phyloP scores from a whole-genome alignment of 2,113 vertebrate genomes.

The Charina bottae region DNA sequence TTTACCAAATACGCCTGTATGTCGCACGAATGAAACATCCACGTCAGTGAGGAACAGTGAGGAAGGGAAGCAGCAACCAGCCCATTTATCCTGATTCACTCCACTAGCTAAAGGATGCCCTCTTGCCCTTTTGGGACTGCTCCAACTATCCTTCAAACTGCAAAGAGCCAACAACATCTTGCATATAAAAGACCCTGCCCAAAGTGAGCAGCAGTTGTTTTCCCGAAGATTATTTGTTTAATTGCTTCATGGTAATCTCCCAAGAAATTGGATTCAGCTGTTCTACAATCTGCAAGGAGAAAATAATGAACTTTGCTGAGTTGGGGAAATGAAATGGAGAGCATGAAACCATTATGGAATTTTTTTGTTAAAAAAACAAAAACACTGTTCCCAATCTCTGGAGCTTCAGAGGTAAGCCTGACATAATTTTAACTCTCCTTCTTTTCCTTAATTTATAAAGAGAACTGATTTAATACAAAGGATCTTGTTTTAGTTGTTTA shows the following conservation, averaged over 20 bases:
- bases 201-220: slow-evolving; percentile 48
- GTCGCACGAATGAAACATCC: slow-evolving; percentile 21
- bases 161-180: slow-evolving; percentile 41
- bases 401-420: slow-evolving; percentile 53
- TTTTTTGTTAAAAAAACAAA: slow-evolving; percentile 43
- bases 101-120: not conserved
- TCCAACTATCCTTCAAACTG: slow-evolving; percentile 36
- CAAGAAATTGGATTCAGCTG: slow-evolving; percentile 70
- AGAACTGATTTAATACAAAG: slow-evolving; percentile 28
- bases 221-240: slow-evolving; percentile 65
- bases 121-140: slow-evolving; percentile 24
- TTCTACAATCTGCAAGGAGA: slow-evolving; percentile 57
- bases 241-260: slow-evolving; percentile 66
- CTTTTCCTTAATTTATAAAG: slow-evolving; percentile 37
- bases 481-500: slow-evolving; percentile 25
- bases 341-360: slow-evolving; percentile 53
- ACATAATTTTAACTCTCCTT: slow-evolving; percentile 57
- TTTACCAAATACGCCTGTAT: slow-evolving; percentile 41
- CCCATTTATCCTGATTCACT: slow-evolving; percentile 41
- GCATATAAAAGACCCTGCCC: slow-evolving; percentile 40
- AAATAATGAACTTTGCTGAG: slow-evolving; percentile 68
- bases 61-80: slow-evolving; percentile 43
- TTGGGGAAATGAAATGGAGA: slow-evolving; percentile 58
- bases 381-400: slow-evolving; percentile 47
- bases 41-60: slow-evolving; percentile 23